Base-by-base conservation (phyloP, 2,797 vertebrate species). In the Phoeniculus purpureus region DNA sequence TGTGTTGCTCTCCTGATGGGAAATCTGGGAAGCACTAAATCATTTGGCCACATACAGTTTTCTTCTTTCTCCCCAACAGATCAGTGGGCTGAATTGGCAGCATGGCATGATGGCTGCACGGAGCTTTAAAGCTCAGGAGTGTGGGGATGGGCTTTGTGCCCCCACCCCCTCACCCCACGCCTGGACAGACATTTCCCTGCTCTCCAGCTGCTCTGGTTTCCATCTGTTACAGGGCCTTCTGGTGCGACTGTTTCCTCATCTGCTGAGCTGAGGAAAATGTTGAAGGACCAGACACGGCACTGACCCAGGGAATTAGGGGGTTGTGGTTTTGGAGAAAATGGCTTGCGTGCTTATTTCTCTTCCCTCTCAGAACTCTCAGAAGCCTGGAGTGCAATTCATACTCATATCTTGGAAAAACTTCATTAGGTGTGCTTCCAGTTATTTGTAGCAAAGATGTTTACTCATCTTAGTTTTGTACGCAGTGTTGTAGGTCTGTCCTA, bases 141-240 rank as follows among this genome's bases (percentile, higher is more conserved):
- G 86, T 4, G 1, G 85, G 85, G 92, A 54, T 66, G 79, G 90
- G 87, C 84, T 85, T 75, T 90, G 66, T 92, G 80, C 92, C 92
- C 87, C 81, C 79, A 90, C 84, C 86, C 91, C 90, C 88, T 88
- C 75, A 1, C 68, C 83, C 58, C 21, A 7, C 10, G 5, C 79
- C 47, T 14, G 0, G 71, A 75, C 93, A 94, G 92, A 91, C 89
- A 86, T 94, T 96, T 93, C 74, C 92, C 94, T 95, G 92, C 88
- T 94, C 91, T 86, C 92, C 95, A 96, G 95, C 96, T 95, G 94
- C 93, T 96, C 94, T 94, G 95, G 73, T 87, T 95, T 95, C 94
- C 94, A 96, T 95, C 95, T 96, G 95, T 94, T 94, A 47, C 54
- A 29, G 89, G 85, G 89, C 93, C 90, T 94, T 95, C 94, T 95